phyloP scores from a whole-genome alignment of 2,797 vertebrate species.

The Rhyacichthys aspro region DNA sequence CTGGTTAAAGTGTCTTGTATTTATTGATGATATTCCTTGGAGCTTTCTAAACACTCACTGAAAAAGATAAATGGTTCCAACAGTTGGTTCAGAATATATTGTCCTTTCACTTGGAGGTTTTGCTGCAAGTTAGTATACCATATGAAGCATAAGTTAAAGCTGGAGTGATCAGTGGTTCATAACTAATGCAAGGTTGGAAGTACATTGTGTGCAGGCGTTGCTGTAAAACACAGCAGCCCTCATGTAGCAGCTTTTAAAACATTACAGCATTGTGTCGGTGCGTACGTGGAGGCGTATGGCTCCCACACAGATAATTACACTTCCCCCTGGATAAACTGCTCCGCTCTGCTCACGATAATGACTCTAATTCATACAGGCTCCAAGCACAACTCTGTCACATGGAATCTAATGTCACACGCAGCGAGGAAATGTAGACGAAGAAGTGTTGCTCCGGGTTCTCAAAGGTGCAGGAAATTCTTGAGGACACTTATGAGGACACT shows the following conservation, averaged over 20 bases:
- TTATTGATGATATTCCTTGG: too few species aligned
- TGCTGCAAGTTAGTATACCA: too few species aligned
- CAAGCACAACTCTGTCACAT: constrained; percentile 36
- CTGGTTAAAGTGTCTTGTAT: too few species aligned
- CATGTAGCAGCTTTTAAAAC: constrained; percentile 46
- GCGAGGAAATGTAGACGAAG: not conserved
- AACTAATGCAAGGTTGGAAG: constrained; percentile 40
- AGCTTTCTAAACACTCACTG: too few species aligned
- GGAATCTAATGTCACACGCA: constrained; percentile 27
- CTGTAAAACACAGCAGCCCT: constrained; percentile 33
- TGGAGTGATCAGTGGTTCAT: constrained; percentile 27
- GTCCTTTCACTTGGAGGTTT: too few species aligned
- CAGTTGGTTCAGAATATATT: too few species aligned
- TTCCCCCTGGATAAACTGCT: constrained; percentile 32
- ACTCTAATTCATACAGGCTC: constrained; percentile 51
- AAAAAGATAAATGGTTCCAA: too few species aligned
- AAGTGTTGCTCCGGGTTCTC: not conserved
- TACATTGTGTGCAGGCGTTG: constrained; percentile 10
- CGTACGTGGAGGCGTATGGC: constrained; percentile 45
- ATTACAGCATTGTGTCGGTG: constrained; percentile 33
- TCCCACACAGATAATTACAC: constrained; percentile 58
- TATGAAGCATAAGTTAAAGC: too few species aligned
- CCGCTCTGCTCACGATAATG: constrained; percentile 43
- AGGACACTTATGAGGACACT: too few species aligned
- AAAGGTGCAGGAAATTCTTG: too few species aligned